Conservation (phyloP, 2,113 vertebrate species). For the Fregata magnificens region DNA sequence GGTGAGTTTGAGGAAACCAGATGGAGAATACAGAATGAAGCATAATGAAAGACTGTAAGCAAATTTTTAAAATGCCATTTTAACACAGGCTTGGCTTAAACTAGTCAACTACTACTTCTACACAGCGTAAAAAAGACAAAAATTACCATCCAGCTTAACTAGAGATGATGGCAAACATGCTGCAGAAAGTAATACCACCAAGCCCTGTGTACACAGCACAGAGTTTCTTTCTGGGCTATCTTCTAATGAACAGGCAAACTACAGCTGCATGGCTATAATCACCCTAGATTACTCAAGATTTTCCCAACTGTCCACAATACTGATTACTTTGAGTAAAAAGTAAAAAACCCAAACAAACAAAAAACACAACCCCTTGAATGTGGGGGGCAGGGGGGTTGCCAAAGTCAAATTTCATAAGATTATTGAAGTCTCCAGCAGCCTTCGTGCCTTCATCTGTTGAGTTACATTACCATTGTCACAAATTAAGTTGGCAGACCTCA, state of each 20-base stretch:
- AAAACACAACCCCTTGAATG: background rate
- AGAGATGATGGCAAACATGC: background rate
- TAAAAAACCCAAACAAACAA: background rate
- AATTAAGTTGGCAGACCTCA: background rate
- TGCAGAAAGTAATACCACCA: background rate
- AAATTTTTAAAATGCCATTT: background rate
- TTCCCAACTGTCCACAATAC: background rate
- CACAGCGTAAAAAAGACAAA: background rate
- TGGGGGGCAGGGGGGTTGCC: background rate
- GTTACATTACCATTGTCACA: background rate
- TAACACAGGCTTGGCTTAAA: background rate
- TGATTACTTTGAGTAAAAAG: background rate
- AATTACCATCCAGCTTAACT: background rate
- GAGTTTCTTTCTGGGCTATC: background rate
- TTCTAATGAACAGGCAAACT: background rate
- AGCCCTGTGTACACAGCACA: background rate
- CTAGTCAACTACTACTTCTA: background rate
- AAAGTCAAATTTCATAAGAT: background rate
- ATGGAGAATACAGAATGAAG: background rate
- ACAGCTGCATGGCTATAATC: background rate
- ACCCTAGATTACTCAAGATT: background rate
- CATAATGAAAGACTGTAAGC: background rate
- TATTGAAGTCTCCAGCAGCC: background rate
- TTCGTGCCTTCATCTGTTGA: background rate
- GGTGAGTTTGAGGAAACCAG: background rate